A percentile compares a stretch with the other conserved stretches of the same genome.
Conservation (phyloP, 2,797 vertebrate species). For the Alectoris magna region DNA sequence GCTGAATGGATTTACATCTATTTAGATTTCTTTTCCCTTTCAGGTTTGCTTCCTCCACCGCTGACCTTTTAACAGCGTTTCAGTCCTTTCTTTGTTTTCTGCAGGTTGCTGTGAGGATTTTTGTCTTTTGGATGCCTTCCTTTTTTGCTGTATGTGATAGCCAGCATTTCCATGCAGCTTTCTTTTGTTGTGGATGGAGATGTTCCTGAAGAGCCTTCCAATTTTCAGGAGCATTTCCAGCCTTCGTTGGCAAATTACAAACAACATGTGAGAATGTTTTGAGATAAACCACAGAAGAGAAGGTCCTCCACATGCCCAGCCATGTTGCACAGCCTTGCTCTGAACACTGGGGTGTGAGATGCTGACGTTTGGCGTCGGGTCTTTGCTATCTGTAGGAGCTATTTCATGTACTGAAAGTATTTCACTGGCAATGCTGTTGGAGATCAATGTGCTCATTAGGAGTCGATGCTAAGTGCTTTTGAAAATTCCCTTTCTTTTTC, state of each 20-base stretch:
- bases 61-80: constrained; percentile 35
- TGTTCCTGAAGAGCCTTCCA: not conserved
- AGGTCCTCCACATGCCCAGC: not conserved
- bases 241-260: not conserved
- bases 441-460: constrained; percentile 53
- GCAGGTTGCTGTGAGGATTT: not conserved
- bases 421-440: constrained; percentile 30
- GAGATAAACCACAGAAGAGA: not conserved
- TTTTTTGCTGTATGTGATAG: not conserved
- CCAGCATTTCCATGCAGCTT: not conserved
- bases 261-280: not conserved
- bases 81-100: not conserved
- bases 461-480: constrained; percentile 40
- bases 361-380: not conserved
- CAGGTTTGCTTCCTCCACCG: not conserved
- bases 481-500: constrained; percentile 53
- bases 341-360: not conserved
- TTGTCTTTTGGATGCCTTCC: not conserved
- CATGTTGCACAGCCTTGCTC: not conserved
- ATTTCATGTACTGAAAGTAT: constrained; percentile 17
- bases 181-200: not conserved
- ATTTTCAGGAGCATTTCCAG: not conserved
- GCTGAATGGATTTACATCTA: constrained; percentile 51
- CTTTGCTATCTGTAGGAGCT: not conserved
- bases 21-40: not conserved